A percentile compares a stretch with the other conserved stretches of the same genome.
These are phyloP conservation scores for Poecilia gillii DNA, from an alignment of 2,797 vertebrate genomes.

Conservation along the genomic window DNA sequence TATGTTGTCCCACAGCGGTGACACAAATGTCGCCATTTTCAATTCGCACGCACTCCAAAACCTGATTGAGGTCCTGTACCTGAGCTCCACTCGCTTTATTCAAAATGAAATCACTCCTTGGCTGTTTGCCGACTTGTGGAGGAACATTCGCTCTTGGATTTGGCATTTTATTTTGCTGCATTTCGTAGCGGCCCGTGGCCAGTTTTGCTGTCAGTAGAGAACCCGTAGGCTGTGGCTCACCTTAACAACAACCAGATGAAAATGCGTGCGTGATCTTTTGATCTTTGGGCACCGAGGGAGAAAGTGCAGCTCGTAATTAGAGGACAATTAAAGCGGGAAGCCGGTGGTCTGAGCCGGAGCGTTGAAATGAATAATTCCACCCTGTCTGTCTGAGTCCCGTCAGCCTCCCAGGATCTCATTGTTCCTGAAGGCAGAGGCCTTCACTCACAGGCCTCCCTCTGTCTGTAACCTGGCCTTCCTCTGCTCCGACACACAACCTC, in stretches of 20 bases:
- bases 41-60: conserved; percentile 12
- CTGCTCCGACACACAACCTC: conserved; percentile 43
- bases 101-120: conserved; percentile 28
- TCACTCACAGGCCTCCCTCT: conserved; percentile 35
- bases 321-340: conserved; percentile 43
- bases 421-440: conserved; percentile 62
- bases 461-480: conserved; percentile 63
- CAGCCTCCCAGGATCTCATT: conserved; percentile 60
- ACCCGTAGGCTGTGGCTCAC: conserved; percentile 39
- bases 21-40: conserved; percentile 40
- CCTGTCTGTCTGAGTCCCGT: conserved; percentile 67
- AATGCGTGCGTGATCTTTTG: conserved; percentile 35
- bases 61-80: conserved; percentile 33
- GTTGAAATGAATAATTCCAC: conserved; percentile 74
- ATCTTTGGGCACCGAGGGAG: conserved; percentile 32
- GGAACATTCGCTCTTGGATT: conserved; percentile 13
- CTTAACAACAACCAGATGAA: conserved; percentile 40
- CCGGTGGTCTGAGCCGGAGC: conserved; percentile 43
- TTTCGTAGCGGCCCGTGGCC: conserved; percentile 19
- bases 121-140: conserved; percentile 15
- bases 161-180: background rate
- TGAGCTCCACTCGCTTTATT: conserved; percentile 17
- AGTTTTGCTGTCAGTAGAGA: conserved; percentile 43
- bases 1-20: conserved; percentile 26
- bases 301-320: conserved; percentile 31